These are phyloP conservation scores for Galaxea fascicularis DNA, from an alignment of 92 coral and sea anemone genomes.

Conservation along the genomic window DNA sequence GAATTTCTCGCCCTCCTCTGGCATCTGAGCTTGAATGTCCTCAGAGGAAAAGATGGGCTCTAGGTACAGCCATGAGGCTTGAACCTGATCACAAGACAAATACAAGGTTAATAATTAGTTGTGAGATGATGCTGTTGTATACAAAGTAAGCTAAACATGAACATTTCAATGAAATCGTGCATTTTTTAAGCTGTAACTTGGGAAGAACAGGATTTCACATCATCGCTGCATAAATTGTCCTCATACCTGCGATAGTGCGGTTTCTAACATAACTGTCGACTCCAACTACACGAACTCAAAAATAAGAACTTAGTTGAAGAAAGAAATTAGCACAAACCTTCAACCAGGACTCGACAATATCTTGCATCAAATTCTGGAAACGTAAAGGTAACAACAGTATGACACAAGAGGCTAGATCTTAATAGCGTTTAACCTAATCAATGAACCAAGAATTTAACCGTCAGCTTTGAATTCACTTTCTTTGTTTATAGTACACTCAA, in stretches of 20 bases:
- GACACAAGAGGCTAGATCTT: too few species aligned
- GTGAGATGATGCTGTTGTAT: not conserved
- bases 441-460: not conserved
- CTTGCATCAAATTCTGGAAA: constrained; percentile 88
- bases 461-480: not conserved
- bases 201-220: not conserved
- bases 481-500: too few species aligned
- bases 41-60: constrained; percentile 99
- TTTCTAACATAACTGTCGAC: not conserved
- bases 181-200: not conserved
- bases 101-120: not conserved
- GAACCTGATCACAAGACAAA: constrained; percentile 70
- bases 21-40: constrained; percentile 99
- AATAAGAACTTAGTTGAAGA: not conserved
- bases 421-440: not conserved
- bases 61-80: constrained; percentile 95
- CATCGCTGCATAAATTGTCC: too few species aligned
- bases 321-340: constrained; percentile 62
- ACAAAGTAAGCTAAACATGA: not conserved
- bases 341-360: constrained; percentile 95
- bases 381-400: not conserved
- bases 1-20: constrained; percentile 96
- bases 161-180: not conserved
- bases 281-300: not conserved
- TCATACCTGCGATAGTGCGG: too few species aligned